Percentiles rank a stretch among this genome's conserved stretches.
Conservation (phyloP, 1,140 invertebrate genomes). For the Scylla paramamosain region DNA sequence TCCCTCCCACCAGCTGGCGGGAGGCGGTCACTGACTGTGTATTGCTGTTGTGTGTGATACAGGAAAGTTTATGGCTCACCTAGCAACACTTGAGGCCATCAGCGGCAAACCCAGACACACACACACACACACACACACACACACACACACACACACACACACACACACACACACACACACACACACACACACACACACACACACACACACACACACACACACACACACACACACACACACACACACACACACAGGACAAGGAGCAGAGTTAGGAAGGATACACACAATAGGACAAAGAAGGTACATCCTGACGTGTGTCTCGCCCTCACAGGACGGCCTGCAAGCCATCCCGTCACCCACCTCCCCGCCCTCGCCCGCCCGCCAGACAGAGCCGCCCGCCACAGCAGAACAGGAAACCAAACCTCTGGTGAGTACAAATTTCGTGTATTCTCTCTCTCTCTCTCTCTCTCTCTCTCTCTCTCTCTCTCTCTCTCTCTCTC, state of each 20-base stretch:
- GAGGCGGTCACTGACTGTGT: too few relatives aligned
- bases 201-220: conserved; percentile 40
- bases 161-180: conserved; percentile 39
- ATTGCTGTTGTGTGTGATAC: too few relatives aligned
- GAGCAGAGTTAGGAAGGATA: background rate
- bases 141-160: background rate
- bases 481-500: background rate
- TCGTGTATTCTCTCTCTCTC: background rate
- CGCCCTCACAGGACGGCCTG: conserved; percentile 49
- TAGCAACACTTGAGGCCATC: too few relatives aligned
- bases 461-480: background rate
- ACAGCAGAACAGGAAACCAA: conserved; percentile 41
- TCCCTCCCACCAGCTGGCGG: background rate
- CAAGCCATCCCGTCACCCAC: conserved; percentile 36
- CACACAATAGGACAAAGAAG: too few relatives aligned
- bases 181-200: conserved; percentile 35
- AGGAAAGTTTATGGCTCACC: too few relatives aligned
- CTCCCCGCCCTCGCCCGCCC: conserved; percentile 41
- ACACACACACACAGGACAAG: conserved; percentile 39
- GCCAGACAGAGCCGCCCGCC: conserved; percentile 48
- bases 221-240: conserved; percentile 33
- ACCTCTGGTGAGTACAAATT: conserved; percentile 40
- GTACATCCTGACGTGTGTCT: background rate
- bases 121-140: conserved; percentile 42
- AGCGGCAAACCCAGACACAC: background rate